Evolutionary conservation across 1,140 invertebrate species (phyloP).

Genomic region (Chymomyza costata): DNA sequence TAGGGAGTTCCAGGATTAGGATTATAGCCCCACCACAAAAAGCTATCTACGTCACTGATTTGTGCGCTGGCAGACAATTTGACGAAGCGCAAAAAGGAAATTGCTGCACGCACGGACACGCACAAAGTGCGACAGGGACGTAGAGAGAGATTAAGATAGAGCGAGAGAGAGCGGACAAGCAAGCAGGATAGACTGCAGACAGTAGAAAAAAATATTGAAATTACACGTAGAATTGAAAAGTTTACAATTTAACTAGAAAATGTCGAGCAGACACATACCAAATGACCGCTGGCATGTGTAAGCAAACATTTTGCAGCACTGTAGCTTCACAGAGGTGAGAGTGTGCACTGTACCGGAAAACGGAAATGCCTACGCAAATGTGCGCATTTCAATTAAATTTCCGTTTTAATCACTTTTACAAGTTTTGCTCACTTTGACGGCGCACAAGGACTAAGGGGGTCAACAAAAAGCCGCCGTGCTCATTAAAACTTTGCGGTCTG

Average conservation of each 20-base stretch:
- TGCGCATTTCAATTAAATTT: conserved; percentile 67
- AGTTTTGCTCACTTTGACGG: conserved; percentile 3
- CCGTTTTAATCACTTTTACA: conserved; percentile 65
- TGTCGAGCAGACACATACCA: conserved; percentile 17
- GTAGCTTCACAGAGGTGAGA: conserved; percentile 2
- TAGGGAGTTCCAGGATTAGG: no score
- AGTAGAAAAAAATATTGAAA: conserved; percentile 36
- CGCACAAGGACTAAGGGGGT: no score
- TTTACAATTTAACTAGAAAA: conserved; percentile 16
- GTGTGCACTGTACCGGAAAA: conserved; percentile 23
- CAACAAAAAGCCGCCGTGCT: no score
- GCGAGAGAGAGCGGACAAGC: neutral
- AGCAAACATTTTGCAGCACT: conserved; percentile 4
- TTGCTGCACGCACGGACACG: conserved; percentile 58
- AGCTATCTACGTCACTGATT: no score
- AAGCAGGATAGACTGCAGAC: neutral
- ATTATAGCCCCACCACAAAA: no score
- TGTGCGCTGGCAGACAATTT: no score
- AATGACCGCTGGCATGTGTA: conserved; percentile 29
- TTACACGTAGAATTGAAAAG: conserved; percentile 37
- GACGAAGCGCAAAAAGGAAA: conserved; percentile 43
- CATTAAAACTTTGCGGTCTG: no score
- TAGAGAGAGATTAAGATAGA: no score
- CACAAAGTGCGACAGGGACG: conserved; percentile 22
- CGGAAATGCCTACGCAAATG: conserved; percentile 55